Conservation (phyloP, 2,797 vertebrate genomes). For the Ctenosaura bakeri region DNA sequence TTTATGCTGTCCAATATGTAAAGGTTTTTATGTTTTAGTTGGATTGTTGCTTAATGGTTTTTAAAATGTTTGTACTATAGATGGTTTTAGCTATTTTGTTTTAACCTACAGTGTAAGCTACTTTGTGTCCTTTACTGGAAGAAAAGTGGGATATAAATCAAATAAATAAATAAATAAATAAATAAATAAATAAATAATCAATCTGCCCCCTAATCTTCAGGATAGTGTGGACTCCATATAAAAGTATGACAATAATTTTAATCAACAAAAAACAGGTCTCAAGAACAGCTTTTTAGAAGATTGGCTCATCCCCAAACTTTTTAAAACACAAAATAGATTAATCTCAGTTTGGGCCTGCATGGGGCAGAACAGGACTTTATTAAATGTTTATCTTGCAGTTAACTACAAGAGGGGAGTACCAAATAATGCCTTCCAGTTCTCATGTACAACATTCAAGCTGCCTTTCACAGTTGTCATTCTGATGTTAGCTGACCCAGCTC, state of each 20-base stretch:
- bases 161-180: too few relatives aligned
- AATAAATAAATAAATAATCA: not conserved
- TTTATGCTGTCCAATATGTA: too few relatives aligned
- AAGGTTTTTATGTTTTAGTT: too few relatives aligned
- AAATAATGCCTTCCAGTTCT: not conserved
- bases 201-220: not conserved
- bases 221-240: too few relatives aligned
- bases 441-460: not conserved
- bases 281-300: not conserved
- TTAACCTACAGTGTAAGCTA: too few relatives aligned
- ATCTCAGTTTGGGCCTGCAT: not conserved
- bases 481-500: too few relatives aligned
- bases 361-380: not conserved
- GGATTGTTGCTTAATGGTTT: too few relatives aligned
- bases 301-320: not conserved
- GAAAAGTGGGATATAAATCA: too few relatives aligned
- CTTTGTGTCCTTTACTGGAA: too few relatives aligned
- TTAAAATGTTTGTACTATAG: too few relatives aligned
- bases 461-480: not conserved
- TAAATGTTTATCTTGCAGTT: not conserved
- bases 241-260: not conserved
- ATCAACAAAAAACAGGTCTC: not conserved
- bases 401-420: not conserved
- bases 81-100: too few relatives aligned
- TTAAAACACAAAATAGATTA: not conserved